phyloP scores from a whole-genome alignment of 2,888 invertebrate genomes.

The Eueremaeus valkanovi region DNA sequence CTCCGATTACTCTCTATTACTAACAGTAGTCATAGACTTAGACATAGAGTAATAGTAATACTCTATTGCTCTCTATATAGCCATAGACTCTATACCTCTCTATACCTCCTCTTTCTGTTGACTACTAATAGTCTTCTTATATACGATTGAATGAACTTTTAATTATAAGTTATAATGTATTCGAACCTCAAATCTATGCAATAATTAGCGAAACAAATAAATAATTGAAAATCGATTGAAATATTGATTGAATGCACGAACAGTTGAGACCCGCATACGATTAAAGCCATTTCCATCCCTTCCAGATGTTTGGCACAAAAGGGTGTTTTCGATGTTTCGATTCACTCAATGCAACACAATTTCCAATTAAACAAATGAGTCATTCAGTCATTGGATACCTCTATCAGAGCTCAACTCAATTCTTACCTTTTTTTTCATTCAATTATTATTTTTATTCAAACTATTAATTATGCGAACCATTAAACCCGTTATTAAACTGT shows the following conservation, averaged over 20 bases:
- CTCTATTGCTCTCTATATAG: too few relatives aligned
- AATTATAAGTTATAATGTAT: not conserved
- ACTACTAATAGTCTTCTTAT: too few relatives aligned
- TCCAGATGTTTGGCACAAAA: conserved; percentile 30
- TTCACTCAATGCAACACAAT: not conserved
- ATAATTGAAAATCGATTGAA: not conserved
- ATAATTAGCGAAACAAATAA: not conserved
- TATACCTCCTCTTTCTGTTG: too few relatives aligned
- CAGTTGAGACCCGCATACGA: not conserved
- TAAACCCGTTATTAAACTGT: too few relatives aligned
- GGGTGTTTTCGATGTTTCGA: conserved; percentile 18
- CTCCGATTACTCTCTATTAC: not conserved
- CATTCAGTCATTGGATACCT: not conserved
- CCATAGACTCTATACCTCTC: too few relatives aligned
- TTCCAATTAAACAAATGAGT: conserved; percentile 28
- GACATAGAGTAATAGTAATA: too few relatives aligned
- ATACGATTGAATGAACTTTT: not conserved
- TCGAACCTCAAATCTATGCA: not conserved
- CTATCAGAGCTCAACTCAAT: not conserved
- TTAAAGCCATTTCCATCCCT: not conserved
- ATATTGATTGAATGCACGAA: not conserved
- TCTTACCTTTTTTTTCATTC: not conserved
- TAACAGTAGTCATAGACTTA: not conserved
- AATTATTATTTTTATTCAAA: too few relatives aligned
- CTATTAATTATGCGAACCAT: too few relatives aligned